phyloP scores from a whole-genome alignment of 2,797 vertebrate genomes.

The Thripadectes ignobilis region DNA sequence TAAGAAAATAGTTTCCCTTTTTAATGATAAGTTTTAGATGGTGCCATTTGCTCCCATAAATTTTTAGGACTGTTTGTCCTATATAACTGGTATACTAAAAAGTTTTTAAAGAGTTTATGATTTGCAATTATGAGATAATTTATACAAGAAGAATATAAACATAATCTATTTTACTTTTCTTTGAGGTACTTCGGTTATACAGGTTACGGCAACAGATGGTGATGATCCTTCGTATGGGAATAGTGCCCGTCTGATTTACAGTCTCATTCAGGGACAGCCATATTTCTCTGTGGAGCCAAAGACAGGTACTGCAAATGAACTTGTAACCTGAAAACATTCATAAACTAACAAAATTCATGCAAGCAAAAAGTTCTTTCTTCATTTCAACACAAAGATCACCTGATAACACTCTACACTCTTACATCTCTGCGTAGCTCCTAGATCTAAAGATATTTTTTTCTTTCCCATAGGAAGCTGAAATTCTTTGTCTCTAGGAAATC shows the following conservation, averaged over 20 bases:
- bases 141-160: neutral
- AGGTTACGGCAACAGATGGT: conserved; percentile 92
- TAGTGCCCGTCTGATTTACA: conserved; percentile 90
- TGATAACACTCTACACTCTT: neutral
- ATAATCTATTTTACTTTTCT: neutral
- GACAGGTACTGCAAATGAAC: conserved; percentile 81
- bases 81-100: neutral
- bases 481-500: neutral
- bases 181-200: conserved; percentile 89
- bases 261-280: conserved; percentile 89
- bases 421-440: neutral
- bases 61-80: neutral
- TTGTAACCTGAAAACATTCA: neutral
- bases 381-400: neutral
- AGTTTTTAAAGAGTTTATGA: neutral
- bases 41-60: neutral
- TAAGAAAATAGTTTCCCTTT: neutral
- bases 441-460: neutral
- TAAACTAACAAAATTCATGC: neutral
- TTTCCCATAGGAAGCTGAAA: neutral
- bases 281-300: conserved; percentile 96
- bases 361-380: neutral
- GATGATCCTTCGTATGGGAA: conserved; percentile 89
- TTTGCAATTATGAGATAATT: neutral
- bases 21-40: neutral